Evolutionary conservation across 92 coral and sea anemone genomes (phyloP), one percentile per base, ranked within the genome.

Genomic region (Porites divaricata): DNA sequence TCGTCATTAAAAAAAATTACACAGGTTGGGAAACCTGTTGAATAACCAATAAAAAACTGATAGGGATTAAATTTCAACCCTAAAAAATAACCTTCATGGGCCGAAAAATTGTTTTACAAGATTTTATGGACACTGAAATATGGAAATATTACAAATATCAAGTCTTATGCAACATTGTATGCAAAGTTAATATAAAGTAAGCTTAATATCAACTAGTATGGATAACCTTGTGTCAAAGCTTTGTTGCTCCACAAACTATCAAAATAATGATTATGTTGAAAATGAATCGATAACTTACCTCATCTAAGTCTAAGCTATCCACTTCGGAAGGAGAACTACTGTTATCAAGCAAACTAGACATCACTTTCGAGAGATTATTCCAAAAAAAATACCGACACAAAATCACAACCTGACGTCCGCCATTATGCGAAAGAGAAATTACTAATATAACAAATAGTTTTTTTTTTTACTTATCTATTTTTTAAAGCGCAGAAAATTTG

Each of bases 281-380:
- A 76, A 48, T 25, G 25, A n/a, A 14, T 10, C 3, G 4, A 21
- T 16, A 72, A 82, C 86, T 72, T 71, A 82, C 86, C 62, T 82
- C 79, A 22, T 72, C 86, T 70, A 82, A 51, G 64, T 72, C 88
- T 69, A 85, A 58, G 35, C 88, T 85, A 59, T 85, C 83, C 61
- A 76, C 86, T 72, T 85, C 81, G 15, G 83, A 76, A 50, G 86
- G 76, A 25, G 89, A 89, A 80, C 81, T 67, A 48, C 88, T 86
- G 50, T 68, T 77, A n/a, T 79, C 86, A 58, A 85, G 89, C 86
- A 84, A 68, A 57, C 86, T 75, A 65, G 85, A 85, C 89, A 89
- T 85, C 59, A 73, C 83, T 79, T 85, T 25, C 62, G 63, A 35
- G 7, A 35, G 45, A 23, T 41, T 59, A 63, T 54, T 67, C 8